These are phyloP conservation scores for Grammomys surdaster DNA, from an alignment of 2,113 vertebrate species.

Conservation along the genomic window DNA sequence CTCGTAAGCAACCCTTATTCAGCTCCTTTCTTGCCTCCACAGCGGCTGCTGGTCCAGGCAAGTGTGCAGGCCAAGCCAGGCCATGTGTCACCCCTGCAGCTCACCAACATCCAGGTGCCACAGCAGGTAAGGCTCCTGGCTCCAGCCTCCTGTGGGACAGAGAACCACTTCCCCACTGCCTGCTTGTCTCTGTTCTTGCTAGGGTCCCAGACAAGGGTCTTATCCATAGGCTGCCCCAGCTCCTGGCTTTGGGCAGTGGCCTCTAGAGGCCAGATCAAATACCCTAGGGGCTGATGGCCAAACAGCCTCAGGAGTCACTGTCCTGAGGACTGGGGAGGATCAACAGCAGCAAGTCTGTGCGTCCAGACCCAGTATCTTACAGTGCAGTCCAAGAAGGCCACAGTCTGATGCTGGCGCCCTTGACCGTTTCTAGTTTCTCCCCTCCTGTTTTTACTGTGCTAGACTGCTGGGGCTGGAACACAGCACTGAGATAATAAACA, in stretches of 20 bases:
- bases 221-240: background rate
- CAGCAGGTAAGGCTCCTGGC: constrained; percentile 82
- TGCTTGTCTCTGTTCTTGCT: background rate
- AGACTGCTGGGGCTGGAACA: background rate
- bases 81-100: constrained; percentile 86
- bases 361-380: background rate
- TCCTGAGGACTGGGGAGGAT: background rate
- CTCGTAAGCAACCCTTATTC: background rate
- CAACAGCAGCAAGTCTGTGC: background rate
- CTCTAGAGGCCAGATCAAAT: background rate
- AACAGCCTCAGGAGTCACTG: background rate
- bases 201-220: fast-evolving
- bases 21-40: constrained; percentile 40
- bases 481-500: no score
- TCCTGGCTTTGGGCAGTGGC: background rate
- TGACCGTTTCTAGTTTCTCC: background rate
- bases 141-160: fast-evolving
- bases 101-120: constrained; percentile 84
- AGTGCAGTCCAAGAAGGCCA: background rate
- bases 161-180: background rate
- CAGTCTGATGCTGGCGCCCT: fast-evolving
- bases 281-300: background rate
- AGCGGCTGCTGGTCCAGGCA: constrained; percentile 86
- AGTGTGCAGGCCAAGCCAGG: constrained; percentile 84
- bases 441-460: background rate